Conservation (phyloP, 2,113 vertebrate species). For the Labrus mixtus region DNA sequence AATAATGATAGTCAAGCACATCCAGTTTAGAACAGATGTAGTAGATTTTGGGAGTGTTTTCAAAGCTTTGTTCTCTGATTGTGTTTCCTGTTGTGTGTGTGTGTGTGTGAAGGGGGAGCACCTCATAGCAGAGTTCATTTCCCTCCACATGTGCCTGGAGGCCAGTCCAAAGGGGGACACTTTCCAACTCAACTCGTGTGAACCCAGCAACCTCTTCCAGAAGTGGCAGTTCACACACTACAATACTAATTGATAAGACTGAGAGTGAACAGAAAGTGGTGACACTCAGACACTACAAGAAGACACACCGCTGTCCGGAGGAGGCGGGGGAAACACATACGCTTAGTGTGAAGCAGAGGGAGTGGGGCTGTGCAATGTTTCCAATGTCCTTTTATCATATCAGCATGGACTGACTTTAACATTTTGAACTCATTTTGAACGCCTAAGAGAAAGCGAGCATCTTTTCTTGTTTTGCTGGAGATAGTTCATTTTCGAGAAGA, state of each 20-base stretch:
- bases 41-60: not conserved
- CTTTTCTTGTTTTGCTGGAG: constrained; percentile 2
- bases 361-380: constrained; percentile 68
- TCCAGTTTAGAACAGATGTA: not conserved
- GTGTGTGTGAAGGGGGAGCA: constrained; percentile 83
- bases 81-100: constrained; percentile 24
- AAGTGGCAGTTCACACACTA: constrained; percentile 95
- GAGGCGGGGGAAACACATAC: not conserved
- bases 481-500: not conserved
- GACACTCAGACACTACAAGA: constrained; percentile 11
- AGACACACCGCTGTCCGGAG: constrained; percentile 3
- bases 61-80: constrained; percentile 3
- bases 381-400: constrained; percentile 20
- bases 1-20: too few relatives aligned
- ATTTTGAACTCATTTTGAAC: too few relatives aligned
- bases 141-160: constrained; percentile 85
- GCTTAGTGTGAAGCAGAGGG: constrained; percentile 20
- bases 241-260: constrained; percentile 75
- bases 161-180: constrained; percentile 53
- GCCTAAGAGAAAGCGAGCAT: not conserved
- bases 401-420: constrained; percentile 1
- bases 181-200: constrained; percentile 80
- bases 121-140: constrained; percentile 82
- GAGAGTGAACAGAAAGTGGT: not conserved
- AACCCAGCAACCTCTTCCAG: constrained; percentile 82